These are phyloP conservation scores for Alethe diademata DNA, from an alignment of 2,113 vertebrate genomes.

Conservation along the genomic window DNA sequence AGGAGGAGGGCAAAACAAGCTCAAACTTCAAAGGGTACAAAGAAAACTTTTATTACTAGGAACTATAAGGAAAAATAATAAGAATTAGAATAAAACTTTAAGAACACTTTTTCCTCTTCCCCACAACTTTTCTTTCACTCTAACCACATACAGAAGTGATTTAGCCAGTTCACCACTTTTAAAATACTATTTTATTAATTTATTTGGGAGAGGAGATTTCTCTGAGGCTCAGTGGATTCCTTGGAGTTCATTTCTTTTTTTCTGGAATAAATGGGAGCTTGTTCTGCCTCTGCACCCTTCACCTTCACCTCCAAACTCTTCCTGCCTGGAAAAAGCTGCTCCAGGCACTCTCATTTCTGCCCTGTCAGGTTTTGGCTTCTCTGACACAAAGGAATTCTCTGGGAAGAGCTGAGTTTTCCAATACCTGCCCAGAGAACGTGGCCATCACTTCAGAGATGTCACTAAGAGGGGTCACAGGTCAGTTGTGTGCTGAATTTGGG, in stretches of 20 bases:
- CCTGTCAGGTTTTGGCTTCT: neutral
- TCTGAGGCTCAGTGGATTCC: neutral
- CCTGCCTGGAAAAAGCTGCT: neutral
- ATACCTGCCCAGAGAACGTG: rapidly evolving
- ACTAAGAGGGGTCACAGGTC: neutral
- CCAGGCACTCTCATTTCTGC: neutral
- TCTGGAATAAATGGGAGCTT: neutral
- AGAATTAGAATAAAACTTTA: too few relatives aligned
- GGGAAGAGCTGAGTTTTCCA: neutral
- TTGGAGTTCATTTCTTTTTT: neutral
- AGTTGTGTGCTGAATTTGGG: neutral
- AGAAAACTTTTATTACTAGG: too few relatives aligned
- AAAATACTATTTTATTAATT: too few relatives aligned
- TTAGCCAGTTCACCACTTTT: too few relatives aligned
- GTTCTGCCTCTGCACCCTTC: neutral
- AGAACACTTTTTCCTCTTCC: too few relatives aligned
- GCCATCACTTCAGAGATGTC: rapidly evolving
- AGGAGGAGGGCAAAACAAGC: too few relatives aligned
- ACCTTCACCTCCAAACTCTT: neutral
- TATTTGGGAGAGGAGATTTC: too few relatives aligned
- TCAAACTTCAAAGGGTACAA: too few relatives aligned
- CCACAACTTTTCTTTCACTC: too few relatives aligned
- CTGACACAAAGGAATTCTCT: neutral
- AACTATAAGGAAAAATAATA: too few relatives aligned
- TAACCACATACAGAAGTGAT: too few relatives aligned